These are phyloP conservation scores for Pangasius mekongensis DNA, from an alignment of 2,797 vertebrate species.

Conservation along the genomic window DNA sequence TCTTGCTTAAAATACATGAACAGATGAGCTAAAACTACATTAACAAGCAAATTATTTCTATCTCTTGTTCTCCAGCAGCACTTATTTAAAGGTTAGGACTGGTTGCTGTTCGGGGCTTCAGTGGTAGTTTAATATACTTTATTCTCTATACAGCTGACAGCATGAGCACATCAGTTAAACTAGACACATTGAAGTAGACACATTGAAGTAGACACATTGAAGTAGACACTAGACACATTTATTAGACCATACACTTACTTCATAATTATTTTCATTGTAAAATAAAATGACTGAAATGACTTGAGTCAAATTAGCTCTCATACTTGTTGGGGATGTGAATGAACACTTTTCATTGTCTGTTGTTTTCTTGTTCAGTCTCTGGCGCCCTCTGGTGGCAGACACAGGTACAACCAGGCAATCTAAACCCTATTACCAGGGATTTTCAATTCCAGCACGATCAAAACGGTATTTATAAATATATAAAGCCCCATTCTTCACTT, in stretches of 20 bases:
- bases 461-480: neutral
- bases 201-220: neutral
- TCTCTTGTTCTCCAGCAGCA: neutral
- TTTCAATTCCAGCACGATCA: neutral
- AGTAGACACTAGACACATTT: no score
- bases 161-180: neutral
- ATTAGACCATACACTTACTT: neutral
- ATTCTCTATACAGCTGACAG: neutral
- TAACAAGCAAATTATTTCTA: neutral
- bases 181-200: neutral
- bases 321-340: neutral
- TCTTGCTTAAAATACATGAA: neutral
- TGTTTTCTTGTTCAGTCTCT: neutral
- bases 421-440: neutral
- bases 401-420: neutral
- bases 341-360: neutral
- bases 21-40: neutral
- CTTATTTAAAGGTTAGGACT: neutral
- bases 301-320: neutral
- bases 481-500: neutral
- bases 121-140: neutral
- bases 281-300: neutral
- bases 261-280: neutral
- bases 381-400: conserved; percentile 1
- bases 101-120: neutral